A percentile compares a stretch with the other conserved stretches of the same genome.
These are phyloP conservation scores for Merodon equestris DNA, from an alignment of 2,888 invertebrate genomes.

Conservation along the genomic window DNA sequence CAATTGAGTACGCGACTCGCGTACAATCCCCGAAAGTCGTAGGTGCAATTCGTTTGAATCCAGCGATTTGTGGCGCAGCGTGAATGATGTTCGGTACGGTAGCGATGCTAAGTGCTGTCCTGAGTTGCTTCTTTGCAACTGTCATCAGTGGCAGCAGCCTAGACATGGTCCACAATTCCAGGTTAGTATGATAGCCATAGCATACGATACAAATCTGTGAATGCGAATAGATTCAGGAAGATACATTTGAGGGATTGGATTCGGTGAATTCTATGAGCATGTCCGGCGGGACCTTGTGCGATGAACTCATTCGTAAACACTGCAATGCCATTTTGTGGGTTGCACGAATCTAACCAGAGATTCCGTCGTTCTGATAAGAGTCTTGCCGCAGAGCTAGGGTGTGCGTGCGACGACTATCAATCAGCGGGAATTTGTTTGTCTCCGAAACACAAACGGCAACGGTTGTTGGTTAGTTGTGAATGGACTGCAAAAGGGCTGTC, in stretches of 20 bases:
- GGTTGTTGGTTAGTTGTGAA: constrained; percentile 28
- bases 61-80: too few relatives aligned
- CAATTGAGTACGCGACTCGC: neutral
- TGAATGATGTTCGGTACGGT: constrained; percentile 41
- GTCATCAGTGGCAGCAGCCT: constrained; percentile 60
- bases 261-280: neutral
- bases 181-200: constrained; percentile 52
- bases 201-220: too few relatives aligned
- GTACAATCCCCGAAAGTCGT: too few relatives aligned
- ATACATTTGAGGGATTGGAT: too few relatives aligned
- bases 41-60: too few relatives aligned
- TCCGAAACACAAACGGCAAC: too few relatives aligned
- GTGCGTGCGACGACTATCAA: constrained; percentile 53
- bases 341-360: constrained; percentile 11
- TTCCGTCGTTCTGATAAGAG: constrained; percentile 44
- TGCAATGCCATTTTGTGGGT: neutral
- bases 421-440: constrained; percentile 45
- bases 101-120: constrained; percentile 48
- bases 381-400: constrained; percentile 5
- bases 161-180: constrained; percentile 53
- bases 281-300: constrained; percentile 33
- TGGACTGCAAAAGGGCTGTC: constrained; percentile 18
- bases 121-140: constrained; percentile 58
- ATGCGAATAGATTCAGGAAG: too few relatives aligned
- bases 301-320: constrained; percentile 17